Percentiles rank a stretch among this genome's conserved stretches.
Evolutionary conservation across 2,797 vertebrate genomes (phyloP).

Genomic region (Centropyge bicolor): DNA sequence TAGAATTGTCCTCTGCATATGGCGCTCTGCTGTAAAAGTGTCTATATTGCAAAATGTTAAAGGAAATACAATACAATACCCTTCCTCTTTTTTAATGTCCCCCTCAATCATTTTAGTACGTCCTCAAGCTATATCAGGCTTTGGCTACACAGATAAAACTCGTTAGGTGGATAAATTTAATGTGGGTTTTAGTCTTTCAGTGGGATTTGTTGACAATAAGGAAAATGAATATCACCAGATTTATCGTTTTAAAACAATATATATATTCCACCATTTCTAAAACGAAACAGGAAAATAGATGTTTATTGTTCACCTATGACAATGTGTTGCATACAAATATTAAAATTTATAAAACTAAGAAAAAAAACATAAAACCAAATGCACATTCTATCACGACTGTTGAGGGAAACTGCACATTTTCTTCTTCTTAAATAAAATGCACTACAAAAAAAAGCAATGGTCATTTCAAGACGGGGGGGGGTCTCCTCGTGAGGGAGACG

Average conservation of each 20-base stretch:
- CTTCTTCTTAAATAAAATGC: constrained; percentile 6
- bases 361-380: constrained; percentile 41
- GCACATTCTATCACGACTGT: not conserved
- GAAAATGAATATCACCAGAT: constrained; percentile 3
- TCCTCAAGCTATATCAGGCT: not conserved
- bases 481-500: constrained; percentile 29
- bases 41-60: not conserved
- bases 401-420: constrained; percentile 17
- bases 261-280: not conserved
- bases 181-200: not conserved
- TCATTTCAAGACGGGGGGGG: constrained; percentile 28
- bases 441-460: not conserved
- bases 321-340: constrained; percentile 35
- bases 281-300: constrained; percentile 31
- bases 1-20: not conserved
- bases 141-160: not conserved
- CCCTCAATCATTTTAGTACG: not conserved
- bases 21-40: not conserved
- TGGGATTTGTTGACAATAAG: not conserved
- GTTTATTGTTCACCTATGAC: constrained; percentile 54
- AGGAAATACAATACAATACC: not conserved
- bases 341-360: constrained; percentile 45
- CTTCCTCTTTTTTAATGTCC: not conserved
- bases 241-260: not conserved
- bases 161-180: not conserved